Percentiles rank a stretch among this genome's conserved stretches.
These are phyloP conservation scores for Noturus placidus DNA, from an alignment of 2,113 vertebrate species.

Conservation along the genomic window DNA sequence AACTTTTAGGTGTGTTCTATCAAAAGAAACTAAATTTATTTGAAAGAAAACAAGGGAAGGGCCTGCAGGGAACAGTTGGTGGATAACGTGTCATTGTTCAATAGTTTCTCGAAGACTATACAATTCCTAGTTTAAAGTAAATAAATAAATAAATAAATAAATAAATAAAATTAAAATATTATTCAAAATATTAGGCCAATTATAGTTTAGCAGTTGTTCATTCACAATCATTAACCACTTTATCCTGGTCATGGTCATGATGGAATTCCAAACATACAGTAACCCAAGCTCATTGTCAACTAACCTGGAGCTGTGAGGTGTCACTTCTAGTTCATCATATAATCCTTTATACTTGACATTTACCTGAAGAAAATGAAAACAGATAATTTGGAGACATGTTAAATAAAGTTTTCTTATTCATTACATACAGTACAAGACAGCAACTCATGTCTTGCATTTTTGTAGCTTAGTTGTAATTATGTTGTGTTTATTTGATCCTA, in stretches of 20 bases:
- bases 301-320: neutral
- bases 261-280: neutral
- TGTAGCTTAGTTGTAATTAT: neutral
- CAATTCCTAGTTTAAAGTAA: neutral
- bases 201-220: neutral
- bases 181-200: neutral
- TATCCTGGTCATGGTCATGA: neutral
- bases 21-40: neutral
- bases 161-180: neutral
- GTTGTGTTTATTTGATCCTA: neutral
- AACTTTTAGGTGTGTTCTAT: neutral
- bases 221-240: neutral
- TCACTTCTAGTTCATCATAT: neutral
- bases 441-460: neutral
- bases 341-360: neutral
- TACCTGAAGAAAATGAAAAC: neutral
- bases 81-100: neutral
- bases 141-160: too few species aligned
- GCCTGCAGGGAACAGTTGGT: neutral
- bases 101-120: neutral
- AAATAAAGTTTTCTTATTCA: neutral
- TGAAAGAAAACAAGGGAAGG: neutral
- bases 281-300: neutral
- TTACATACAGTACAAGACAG: neutral
- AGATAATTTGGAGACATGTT: neutral